Conservation (phyloP, 2,888 invertebrate genomes). For the Sinopyrophorus schimmeli region DNA sequence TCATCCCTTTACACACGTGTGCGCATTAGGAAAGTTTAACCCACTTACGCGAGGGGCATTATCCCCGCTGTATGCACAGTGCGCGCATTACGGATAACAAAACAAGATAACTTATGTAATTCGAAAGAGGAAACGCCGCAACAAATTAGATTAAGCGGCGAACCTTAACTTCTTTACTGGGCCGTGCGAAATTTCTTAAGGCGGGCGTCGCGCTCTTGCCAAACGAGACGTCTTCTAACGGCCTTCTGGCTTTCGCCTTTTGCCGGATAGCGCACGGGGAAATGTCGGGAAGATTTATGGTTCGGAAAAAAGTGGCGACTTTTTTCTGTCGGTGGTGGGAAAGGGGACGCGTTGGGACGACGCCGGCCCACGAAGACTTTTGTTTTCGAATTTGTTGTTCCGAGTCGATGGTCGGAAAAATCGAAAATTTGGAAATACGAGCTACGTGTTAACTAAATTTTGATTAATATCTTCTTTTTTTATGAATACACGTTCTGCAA, state of each 20-base stretch:
- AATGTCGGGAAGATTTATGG: slow-evolving; percentile 16
- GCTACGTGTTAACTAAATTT: too few relatives aligned
- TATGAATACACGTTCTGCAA: too few relatives aligned
- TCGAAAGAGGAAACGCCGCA: slow-evolving; percentile 6
- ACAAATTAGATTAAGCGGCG: slow-evolving; percentile 11
- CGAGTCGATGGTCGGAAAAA: too few relatives aligned
- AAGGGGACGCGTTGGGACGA: too few relatives aligned
- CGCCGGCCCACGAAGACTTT: too few relatives aligned
- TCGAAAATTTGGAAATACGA: too few relatives aligned
- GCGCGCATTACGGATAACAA: background rate
- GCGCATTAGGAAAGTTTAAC: slow-evolving; percentile 18
- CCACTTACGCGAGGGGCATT: slow-evolving; percentile 12
- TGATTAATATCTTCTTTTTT: too few relatives aligned
- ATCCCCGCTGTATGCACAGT: background rate
- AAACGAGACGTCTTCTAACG: slow-evolving; percentile 23
- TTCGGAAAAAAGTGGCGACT: slow-evolving; percentile 13
- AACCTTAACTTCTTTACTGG: slow-evolving; percentile 8
- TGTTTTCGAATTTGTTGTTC: too few relatives aligned
- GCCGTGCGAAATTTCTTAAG: slow-evolving; percentile 4
- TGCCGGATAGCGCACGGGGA: slow-evolving; percentile 15
- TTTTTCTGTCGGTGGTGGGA: too few relatives aligned
- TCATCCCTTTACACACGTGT: slow-evolving; percentile 20
- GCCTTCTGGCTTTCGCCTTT: too few relatives aligned
- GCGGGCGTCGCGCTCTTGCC: slow-evolving; percentile 4
- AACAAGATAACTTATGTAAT: slow-evolving; percentile 1